These are phyloP conservation scores for Aptenodytes forsteri DNA, from an alignment of 2,113 vertebrate species.

Conservation along the genomic window DNA sequence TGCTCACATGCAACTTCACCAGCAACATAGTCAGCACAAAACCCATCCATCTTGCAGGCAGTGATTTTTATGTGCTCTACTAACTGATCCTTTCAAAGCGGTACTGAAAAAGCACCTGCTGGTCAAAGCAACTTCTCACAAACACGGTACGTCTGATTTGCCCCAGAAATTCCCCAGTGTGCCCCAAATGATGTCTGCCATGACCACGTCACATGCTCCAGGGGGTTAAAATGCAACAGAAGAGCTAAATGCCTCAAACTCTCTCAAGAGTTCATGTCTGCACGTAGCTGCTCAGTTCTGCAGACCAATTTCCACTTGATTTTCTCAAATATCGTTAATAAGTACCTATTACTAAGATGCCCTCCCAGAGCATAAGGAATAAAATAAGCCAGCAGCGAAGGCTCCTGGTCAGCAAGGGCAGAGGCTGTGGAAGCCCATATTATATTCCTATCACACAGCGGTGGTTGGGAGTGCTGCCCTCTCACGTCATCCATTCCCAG, in stretches of 20 bases:
- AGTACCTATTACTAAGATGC: background rate
- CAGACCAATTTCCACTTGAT: background rate
- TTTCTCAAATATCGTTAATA: background rate
- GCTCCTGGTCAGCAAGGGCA: background rate
- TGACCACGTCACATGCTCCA: background rate
- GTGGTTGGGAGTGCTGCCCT: background rate
- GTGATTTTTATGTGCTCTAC: background rate
- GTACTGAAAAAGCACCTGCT: background rate
- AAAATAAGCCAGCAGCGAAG: background rate
- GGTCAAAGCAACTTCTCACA: background rate
- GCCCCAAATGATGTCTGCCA: accelerated
- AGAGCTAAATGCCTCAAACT: background rate
- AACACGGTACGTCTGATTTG: accelerated
- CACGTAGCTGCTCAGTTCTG: background rate
- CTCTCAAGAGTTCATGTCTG: accelerated
- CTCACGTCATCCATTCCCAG: background rate
- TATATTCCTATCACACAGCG: background rate
- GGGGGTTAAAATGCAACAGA: background rate
- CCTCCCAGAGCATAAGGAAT: background rate
- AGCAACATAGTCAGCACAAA: accelerated
- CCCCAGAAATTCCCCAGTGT: background rate
- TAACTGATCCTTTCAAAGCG: background rate
- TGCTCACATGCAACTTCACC: background rate
- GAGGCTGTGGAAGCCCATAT: background rate
- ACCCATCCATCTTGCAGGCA: background rate